Base-by-base conservation (phyloP, 2,113 vertebrate genomes). In the Petromus typicus region DNA sequence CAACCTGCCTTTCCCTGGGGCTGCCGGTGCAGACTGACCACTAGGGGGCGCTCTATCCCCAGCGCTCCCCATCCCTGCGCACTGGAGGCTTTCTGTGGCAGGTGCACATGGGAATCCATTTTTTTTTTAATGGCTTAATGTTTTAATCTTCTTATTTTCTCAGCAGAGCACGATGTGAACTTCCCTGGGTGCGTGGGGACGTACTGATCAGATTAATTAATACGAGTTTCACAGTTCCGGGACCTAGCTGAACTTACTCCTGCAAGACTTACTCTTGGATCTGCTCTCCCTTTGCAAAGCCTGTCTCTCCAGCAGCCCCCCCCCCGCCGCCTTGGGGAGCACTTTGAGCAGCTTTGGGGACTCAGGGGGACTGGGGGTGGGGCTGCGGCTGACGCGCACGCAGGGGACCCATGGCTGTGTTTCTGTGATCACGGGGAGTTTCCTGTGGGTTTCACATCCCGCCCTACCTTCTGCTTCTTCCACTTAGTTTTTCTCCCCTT, bases 111-210 rank as follows among this genome's bases (percentile, higher is more conserved):
- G n/a, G n/a, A 73, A 20, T 34, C 40, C 12, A 2, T 34, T 43
- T 61, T 84, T 86, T 63, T 66, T 79, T 61, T 86, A 27, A 94
- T 54, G 75, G 56, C 82, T 94, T 93, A 93, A 93, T 90, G 92
- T 73, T 92, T 95, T 94, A 91, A 96, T 95, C 92, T 92, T 84
- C 84, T 92, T 71, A 76, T 91, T 95, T 96, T 57, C 93, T 73
- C 90, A 93, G 93, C 80, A 91, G 93, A 93, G 86, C 59, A 16
- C 23, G 7, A 73, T 79, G 30, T 18, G 80, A 86, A 34, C 54
- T 61, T 87, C 86, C 93, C 94, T 40, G 76, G 93, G 57, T 73
- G 67, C 27, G 0, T 32, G 9, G 69, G 59, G 90, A 82, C 61
- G 61, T 79, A 71, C 63, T 0, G 82, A 83, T 84, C 90, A 23